Evolutionary conservation across 2,888 invertebrate genomes (phyloP).

Genomic region (Andrena minutula): DNA sequence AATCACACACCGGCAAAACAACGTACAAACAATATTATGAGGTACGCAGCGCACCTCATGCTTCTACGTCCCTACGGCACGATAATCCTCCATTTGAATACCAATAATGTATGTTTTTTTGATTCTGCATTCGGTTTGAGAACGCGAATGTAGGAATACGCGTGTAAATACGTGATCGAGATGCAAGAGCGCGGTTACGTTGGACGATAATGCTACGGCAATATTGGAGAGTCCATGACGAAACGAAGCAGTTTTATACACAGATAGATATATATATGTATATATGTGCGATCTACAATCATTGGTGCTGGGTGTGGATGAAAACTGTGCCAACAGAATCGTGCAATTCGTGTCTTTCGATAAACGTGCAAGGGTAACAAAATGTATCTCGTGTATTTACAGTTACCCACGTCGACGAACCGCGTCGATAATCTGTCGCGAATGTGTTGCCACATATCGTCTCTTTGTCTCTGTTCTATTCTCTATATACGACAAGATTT

Average conservation of each 20-base stretch:
- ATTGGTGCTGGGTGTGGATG: conserved; percentile 57
- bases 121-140: conserved; percentile 51
- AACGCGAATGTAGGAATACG: conserved; percentile 51
- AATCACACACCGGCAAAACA: conserved; percentile 76
- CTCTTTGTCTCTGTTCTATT: neutral
- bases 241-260: conserved; percentile 52
- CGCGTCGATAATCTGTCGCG: conserved; percentile 50
- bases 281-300: conserved; percentile 50
- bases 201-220: conserved; percentile 74
- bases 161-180: conserved; percentile 59
- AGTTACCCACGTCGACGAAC: conserved; percentile 53
- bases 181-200: conserved; percentile 67
- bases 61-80: conserved; percentile 73
- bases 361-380: conserved; percentile 64
- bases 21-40: conserved; percentile 76
- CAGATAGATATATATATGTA: neutral
- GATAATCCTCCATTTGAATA: conserved; percentile 84
- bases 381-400: conserved; percentile 56
- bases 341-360: conserved; percentile 62
- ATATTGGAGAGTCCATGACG: conserved; percentile 81
- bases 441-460: conserved; percentile 21
- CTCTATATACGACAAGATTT: conserved; percentile 11
- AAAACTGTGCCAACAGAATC: conserved; percentile 55
- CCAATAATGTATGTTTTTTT: conserved; percentile 82
- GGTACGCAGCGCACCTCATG: conserved; percentile 74